Conservation (phyloP, 1,140 invertebrate genomes). For the Octopus sinensis region DNA sequence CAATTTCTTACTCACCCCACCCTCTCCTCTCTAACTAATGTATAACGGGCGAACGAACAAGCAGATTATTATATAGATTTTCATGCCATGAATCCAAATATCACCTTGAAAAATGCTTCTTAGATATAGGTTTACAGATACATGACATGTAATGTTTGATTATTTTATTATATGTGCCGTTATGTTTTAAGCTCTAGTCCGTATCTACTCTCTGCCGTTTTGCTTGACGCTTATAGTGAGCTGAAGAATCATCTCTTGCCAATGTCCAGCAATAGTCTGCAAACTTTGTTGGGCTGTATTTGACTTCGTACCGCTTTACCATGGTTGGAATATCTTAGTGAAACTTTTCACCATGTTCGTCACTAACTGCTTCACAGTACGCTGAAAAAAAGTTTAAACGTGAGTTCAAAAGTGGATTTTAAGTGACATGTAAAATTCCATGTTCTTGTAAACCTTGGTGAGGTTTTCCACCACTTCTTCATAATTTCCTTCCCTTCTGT, state of each 20-base stretch:
- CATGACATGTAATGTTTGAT: too few species aligned
- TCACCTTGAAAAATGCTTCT: too few species aligned
- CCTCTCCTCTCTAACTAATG: too few species aligned
- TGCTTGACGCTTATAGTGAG: neutral
- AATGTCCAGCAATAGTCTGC: slow-evolving; percentile 3
- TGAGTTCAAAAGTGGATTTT: neutral
- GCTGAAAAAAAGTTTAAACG: slow-evolving; percentile 4
- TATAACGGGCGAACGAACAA: too few species aligned
- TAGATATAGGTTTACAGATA: too few species aligned
- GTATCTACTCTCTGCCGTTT: neutral
- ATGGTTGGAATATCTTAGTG: neutral
- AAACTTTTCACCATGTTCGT: neutral
- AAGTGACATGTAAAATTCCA: neutral
- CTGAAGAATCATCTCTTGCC: neutral
- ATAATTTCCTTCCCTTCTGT: neutral
- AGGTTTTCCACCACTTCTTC: neutral
- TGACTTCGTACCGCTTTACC: neutral
- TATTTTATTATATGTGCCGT: neutral
- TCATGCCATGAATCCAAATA: too few species aligned
- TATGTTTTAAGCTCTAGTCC: neutral
- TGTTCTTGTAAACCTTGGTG: neutral
- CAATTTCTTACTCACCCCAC: too few species aligned
- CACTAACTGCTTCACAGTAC: neutral
- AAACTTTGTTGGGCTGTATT: slow-evolving; percentile 1
- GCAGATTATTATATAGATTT: too few species aligned